Evolutionary conservation across 2,888 invertebrate genomes (phyloP).

Genomic region (Drosophila longiperda): DNA sequence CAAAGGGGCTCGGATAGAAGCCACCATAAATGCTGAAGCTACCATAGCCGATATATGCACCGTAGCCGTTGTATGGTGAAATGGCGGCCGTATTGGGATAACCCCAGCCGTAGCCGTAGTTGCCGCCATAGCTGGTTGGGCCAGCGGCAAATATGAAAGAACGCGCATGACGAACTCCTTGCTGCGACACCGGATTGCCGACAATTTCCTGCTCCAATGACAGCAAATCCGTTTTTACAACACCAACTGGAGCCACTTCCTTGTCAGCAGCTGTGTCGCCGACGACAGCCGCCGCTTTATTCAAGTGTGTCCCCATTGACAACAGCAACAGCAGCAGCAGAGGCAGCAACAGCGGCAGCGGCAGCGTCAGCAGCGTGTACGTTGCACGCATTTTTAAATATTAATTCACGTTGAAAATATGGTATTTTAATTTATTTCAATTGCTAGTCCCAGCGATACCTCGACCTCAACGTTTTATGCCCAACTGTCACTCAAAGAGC

Average conservation of each 20-base stretch:
- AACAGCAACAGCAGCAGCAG: conserved; percentile 48
- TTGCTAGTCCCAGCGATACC: conserved; percentile 31
- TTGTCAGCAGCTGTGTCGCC: conserved; percentile 66
- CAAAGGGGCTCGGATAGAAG: conserved; percentile 61
- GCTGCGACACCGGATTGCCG: conserved; percentile 56
- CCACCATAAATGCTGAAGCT: conserved; percentile 43
- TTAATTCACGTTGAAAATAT: conserved; percentile 50
- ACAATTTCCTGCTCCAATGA: conserved; percentile 77
- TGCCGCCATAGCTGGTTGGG: conserved; percentile 46
- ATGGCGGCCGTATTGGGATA: conserved; percentile 33
- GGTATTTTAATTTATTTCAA: conserved; percentile 59
- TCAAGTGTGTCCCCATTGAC: conserved; percentile 21
- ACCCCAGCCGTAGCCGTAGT: conserved; percentile 52
- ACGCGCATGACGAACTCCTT: conserved; percentile 45
- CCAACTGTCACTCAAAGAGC: conserved; percentile 55
- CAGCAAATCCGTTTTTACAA: conserved; percentile 76
- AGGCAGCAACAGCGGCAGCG: conserved; percentile 26
- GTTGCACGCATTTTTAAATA: conserved; percentile 66
- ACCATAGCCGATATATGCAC: conserved; percentile 44
- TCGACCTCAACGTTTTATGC: conserved; percentile 37
- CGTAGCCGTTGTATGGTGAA: conserved; percentile 37
- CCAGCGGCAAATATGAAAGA: conserved; percentile 51
- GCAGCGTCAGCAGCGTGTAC: conserved; percentile 33
- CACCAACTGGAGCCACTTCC: conserved; percentile 75
- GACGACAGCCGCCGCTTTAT: conserved; percentile 26